These are phyloP conservation scores for Drosophila bocki DNA, from an alignment of 1,140 invertebrate species.

Conservation along the genomic window DNA sequence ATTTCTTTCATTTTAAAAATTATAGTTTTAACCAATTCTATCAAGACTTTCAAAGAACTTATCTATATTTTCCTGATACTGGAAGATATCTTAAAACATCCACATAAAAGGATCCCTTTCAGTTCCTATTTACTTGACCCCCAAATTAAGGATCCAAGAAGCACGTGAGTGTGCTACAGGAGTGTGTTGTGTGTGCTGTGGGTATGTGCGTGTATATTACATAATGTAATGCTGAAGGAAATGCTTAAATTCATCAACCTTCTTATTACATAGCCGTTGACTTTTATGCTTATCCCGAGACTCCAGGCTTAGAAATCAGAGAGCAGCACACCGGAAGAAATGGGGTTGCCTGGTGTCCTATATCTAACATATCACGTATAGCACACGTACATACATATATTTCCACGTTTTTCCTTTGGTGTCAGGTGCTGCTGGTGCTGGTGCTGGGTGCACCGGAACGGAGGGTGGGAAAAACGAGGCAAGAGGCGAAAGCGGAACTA, in stretches of 20 bases:
- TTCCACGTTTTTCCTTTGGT: conserved; percentile 13
- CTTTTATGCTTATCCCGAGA: conserved; percentile 66
- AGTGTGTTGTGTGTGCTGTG: background rate
- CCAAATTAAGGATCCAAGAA: conserved; percentile 6
- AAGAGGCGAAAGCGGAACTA: conserved; percentile 45
- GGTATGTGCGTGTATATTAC: conserved; percentile 48
- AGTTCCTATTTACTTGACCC: background rate
- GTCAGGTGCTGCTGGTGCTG: conserved; percentile 26
- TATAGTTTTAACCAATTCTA: background rate
- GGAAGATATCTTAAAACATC: background rate
- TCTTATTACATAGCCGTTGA: conserved; percentile 61
- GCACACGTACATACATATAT: conserved; percentile 11
- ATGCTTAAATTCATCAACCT: conserved; percentile 75
- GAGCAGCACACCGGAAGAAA: conserved; percentile 17
- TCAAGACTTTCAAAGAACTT: background rate
- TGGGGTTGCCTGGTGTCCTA: background rate
- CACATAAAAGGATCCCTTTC: background rate
- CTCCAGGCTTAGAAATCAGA: conserved; percentile 16
- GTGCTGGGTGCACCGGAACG: conserved; percentile 13
- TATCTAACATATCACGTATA: conserved; percentile 8
- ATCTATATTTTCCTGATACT: background rate
- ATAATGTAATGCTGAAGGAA: conserved; percentile 67
- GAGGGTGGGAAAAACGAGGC: background rate
- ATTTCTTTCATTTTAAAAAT: background rate
- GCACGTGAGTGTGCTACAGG: conserved; percentile 20